These are phyloP conservation scores for Ictidomys tridecemlineatus DNA, from an alignment of 2,113 vertebrate species.

Conservation along the genomic window DNA sequence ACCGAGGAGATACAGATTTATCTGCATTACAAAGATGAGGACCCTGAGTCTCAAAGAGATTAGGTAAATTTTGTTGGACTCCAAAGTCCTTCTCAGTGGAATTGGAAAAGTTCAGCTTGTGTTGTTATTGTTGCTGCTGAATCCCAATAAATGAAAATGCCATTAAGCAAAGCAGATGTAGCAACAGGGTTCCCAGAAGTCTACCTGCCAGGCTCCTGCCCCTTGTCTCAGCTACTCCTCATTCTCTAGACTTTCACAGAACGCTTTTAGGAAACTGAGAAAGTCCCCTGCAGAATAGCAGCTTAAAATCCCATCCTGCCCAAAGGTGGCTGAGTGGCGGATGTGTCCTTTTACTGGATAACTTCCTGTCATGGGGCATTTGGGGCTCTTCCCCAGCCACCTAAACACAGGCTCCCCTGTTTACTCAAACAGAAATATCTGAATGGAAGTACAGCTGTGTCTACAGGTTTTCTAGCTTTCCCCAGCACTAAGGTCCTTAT, in stretches of 20 bases:
- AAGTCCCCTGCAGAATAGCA: neutral
- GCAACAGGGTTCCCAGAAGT: neutral
- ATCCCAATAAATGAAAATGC: neutral
- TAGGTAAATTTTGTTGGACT: neutral
- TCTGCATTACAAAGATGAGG: neutral
- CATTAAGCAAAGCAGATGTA: neutral
- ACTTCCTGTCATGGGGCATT: neutral
- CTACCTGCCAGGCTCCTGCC: neutral
- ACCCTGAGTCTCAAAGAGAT: neutral
- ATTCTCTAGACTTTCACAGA: neutral
- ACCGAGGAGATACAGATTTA: neutral
- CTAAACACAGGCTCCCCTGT: neutral
- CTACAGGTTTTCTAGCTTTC: neutral
- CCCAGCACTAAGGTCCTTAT: neutral
- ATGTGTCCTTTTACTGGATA: neutral
- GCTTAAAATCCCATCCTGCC: neutral
- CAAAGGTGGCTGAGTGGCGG: neutral
- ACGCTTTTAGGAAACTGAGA: neutral
- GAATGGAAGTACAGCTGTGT: neutral
- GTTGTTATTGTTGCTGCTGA: neutral
- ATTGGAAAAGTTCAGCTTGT: neutral
- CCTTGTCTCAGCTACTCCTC: too few relatives aligned
- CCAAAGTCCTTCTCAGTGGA: neutral
- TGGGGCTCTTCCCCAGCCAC: neutral
- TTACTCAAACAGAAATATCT: neutral